Evolutionary conservation across 1,140 invertebrate species (phyloP), one percentile per base, ranked within the genome.

Genomic region (Berghia stephanieae): DNA sequence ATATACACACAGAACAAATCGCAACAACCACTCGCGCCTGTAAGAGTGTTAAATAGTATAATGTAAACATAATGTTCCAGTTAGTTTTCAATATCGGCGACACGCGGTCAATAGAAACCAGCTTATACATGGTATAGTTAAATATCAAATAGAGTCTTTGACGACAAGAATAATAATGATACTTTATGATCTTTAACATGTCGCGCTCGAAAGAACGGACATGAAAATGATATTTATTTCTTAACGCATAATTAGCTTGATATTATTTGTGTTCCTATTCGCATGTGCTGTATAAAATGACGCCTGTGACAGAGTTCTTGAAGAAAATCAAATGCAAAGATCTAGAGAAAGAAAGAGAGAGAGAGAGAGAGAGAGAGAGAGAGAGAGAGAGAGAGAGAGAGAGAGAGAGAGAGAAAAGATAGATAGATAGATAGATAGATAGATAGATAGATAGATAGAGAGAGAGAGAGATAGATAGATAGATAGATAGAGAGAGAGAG

Each of bases 311-410:
- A 36, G 60, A 36, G 60, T 66, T 31, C 40, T 31, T 38, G 8
- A 13, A 66, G 21, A 13, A 34, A 3, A 3, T 34, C 18, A 2
- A 38, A n/a, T n/a, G 63, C 18, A 13, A 69, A 69, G 34, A 42
- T 21, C 24, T 21, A 42, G 0, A 60, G 36, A 57, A 31, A 42
- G 52, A 55, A 21, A 57, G 36, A 74, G 52, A 74, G 72, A 74
- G 72, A 63, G 57, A 16, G 57, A 8, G 13, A 60, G 72, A 74
- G 46, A 60, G 52, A 57, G 52, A 57, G 72, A 60, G 72, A 60
- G 72, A 52, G 70, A 46, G 44, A 73, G 44, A 52, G 34, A 75
- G 52, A 67, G 38, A 66, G 73, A 75, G 1, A 75, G 73, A 44
- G 16, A 75, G 52, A 74, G 52, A 74, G 36, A 68, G 66, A 68